A percentile compares a stretch with the other conserved stretches of the same genome.
Conservation (phyloP, 30 jellyfish, hydroid and myxozoan species). For the Chironex yamaguchii region DNA sequence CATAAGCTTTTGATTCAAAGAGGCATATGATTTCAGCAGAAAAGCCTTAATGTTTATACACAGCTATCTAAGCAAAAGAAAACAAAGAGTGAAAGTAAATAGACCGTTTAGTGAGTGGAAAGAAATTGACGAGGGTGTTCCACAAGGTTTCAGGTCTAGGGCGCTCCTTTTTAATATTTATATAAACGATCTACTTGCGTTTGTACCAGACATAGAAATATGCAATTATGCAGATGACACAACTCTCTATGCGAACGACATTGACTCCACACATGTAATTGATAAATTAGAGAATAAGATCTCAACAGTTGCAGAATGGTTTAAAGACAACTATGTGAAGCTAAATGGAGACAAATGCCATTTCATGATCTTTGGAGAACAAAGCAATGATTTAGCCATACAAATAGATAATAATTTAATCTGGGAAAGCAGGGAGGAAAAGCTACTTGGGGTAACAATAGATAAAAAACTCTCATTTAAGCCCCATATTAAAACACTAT, state of each 20-base stretch:
- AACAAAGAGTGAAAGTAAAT: constrained; percentile 34
- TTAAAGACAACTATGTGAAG: constrained; percentile 35
- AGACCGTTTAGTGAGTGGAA: constrained; percentile 60
- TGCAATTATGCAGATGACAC: constrained; percentile 75
- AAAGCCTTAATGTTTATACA: constrained; percentile 42
- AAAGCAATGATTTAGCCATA: constrained; percentile 7
- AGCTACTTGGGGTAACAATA: constrained; percentile 44
- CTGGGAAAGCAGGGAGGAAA: constrained; percentile 32
- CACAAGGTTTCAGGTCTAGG: constrained; percentile 63
- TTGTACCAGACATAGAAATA: constrained; percentile 19
- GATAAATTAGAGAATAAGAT: constrained; percentile 40
- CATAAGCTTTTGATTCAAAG: too few relatives aligned
- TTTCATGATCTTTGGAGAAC: constrained; percentile 36
- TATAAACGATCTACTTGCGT: constrained; percentile 35
- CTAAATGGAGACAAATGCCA: constrained; percentile 60
- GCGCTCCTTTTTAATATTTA: constrained; percentile 51
- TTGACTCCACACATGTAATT: constrained; percentile 4
- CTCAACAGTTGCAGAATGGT: constrained; percentile 23
- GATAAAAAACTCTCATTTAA: constrained; percentile 25
- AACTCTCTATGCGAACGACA: constrained; percentile 18
- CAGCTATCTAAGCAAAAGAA: constrained; percentile 7
- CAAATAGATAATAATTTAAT: constrained; percentile 21
- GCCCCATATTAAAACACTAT: constrained; percentile 23
- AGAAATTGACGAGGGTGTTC: constrained; percentile 39
- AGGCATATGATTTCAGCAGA: constrained; percentile 42